Base-by-base conservation (phyloP, 2,888 invertebrate species). In the Xylota segnis region DNA sequence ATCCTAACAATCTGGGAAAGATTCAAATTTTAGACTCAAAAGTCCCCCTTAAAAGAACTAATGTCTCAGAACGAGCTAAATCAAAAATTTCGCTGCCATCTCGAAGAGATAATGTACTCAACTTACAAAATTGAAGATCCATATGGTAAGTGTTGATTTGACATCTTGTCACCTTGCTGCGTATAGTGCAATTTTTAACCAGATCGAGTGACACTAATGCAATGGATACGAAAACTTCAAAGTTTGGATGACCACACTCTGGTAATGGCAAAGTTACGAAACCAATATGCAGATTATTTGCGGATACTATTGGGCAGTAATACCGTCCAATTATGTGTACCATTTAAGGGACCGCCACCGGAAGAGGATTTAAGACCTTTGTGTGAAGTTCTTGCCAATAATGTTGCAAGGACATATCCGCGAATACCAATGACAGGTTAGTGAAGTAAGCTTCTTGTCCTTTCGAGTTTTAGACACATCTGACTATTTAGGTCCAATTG, bases 201-300 rank as follows among this genome's bases (percentile, higher is more conserved):
- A 93, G 94, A 94, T 89, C 92, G 94, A 52, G 94, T 94, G 6
- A 90, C 93, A 82, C 93, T 93, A 83, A 91, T 93, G 23, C 93
- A 94, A 90, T 94, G 94, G 94, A 90, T 92, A 2, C 90, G 93
- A 76, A 93, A 93, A 89, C 88, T 94, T 5, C 89, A 92, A 2
- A 90, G 91, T 40, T 88, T 94, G 54, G 91, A 93, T 4, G 93
- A 93, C 56, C 92, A 93, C 61, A 91, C 92, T 65, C 88, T 93
- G 47, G 93, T 93, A 89, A 88, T 89, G 5, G 90, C 91, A 2
- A 93, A 92, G 88, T 89, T 93, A 63, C 91, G 93, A 74, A 94
- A 94, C 88, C 93, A 94, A 79, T 94, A 94, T 79, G 90, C 92
- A 1, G 94, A 94, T 88, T 92, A 93, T 75, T 89, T 94, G 83